Evolutionary conservation across 2,888 invertebrate genomes (phyloP), one percentile per base, ranked within the genome.

Genomic region (Pyrochroa serraticornis): DNA sequence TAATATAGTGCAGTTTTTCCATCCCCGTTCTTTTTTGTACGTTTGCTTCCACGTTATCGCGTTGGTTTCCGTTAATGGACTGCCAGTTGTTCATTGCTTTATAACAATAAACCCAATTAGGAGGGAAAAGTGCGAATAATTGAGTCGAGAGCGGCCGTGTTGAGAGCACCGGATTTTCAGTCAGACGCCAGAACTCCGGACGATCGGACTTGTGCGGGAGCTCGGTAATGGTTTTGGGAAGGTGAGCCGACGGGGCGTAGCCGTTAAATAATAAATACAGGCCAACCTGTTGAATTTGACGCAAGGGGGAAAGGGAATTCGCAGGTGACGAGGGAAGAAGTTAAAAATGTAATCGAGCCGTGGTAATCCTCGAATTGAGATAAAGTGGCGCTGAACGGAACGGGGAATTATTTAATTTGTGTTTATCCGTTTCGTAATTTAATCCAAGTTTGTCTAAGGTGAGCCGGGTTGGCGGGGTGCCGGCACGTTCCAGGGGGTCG

Each of bases 221-320:
- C 22, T 22, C 22, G 22, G 22, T 2, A 22, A 22, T 22, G 22
- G 22, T 22, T 22, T 22, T 22, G 22, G 22, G 22, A 22, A 22
- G 22, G 22, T 22, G 22, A 22, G 22, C 22, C 22, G n/a, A n/a
- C n/a, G 22, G 22, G 22, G 22, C 22, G 22, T 22, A 22, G 10
- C 9, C 14, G 60, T 67, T 71, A 72, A 73, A 72, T 74, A 73
- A 74, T 73, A 74, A 73, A 74, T 70, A 67, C 51, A 35, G 67
- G 64, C 63, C 73, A 74, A 77, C 77, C 77, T 77, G 77, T 77
- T 77, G 77, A 75, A 69, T 72, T 68, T 65, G 57, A 7, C 34
- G 44, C 6, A 55, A 62, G 66, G 68, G 58, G 61, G n/a, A n/a
- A n/a, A 63, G 49, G 10, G 46, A 30, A 48, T 42, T 36, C 39